These are phyloP conservation scores for Ibidorhyncha struthersii DNA, from an alignment of 2,113 vertebrate genomes.

Conservation along the genomic window DNA sequence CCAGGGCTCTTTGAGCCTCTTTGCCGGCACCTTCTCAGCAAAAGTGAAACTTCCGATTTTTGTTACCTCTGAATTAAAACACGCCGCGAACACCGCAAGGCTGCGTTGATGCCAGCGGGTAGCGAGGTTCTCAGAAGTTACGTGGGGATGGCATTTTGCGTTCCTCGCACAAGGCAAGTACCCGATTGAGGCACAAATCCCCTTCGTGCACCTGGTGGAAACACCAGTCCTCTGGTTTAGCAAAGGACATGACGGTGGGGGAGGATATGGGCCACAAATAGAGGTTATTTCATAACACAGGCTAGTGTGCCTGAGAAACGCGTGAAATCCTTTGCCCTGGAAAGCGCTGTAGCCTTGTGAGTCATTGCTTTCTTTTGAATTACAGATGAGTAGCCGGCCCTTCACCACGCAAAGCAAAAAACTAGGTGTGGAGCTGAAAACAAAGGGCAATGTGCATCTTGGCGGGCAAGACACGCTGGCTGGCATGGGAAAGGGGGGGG, in stretches of 20 bases:
- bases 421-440: conserved; percentile 50
- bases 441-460: conserved; percentile 21
- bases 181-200: rapidly evolving
- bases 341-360: conserved; percentile 41
- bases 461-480: background rate
- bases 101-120: background rate
- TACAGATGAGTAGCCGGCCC: conserved; percentile 32
- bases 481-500: background rate
- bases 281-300: background rate
- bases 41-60: background rate
- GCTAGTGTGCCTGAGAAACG: background rate
- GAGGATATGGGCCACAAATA: background rate
- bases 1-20: background rate
- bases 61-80: background rate
- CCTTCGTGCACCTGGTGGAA: background rate
- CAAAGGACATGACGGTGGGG: background rate
- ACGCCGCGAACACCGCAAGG: rapidly evolving
- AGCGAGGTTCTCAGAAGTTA: background rate
- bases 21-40: rapidly evolving
- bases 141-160: rapidly evolving
- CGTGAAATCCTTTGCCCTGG: conserved; percentile 18
- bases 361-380: conserved; percentile 49
- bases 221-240: background rate
- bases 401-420: conserved; percentile 43
- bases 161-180: background rate